A percentile compares a stretch with the other conserved stretches of the same genome.
phyloP scores from a whole-genome alignment of 2,113 vertebrate species.

The Callochromis pleurospilus region DNA sequence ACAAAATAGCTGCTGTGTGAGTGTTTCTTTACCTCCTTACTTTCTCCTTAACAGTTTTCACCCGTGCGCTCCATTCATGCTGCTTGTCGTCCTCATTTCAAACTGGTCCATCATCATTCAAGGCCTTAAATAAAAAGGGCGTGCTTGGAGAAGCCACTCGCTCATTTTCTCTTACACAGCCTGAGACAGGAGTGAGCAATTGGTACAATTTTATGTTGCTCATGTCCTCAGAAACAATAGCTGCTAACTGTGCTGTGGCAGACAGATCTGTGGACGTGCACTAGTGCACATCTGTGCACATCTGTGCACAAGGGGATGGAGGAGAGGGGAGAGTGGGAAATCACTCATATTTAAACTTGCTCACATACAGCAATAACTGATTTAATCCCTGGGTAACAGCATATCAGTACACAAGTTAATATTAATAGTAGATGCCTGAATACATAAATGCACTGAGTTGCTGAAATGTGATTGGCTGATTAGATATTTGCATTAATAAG shows the following conservation, averaged over 20 bases:
- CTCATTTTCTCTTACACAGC: neutral
- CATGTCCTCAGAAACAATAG: neutral
- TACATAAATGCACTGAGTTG: neutral
- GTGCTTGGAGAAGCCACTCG: neutral
- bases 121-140: neutral
- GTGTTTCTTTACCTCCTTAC: neutral
- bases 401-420: neutral
- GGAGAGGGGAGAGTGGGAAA: neutral
- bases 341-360: neutral
- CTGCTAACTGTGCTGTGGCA: neutral
- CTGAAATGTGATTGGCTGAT: neutral
- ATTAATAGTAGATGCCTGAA: neutral
- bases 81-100: neutral
- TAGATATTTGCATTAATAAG: neutral
- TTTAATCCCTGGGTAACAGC: neutral
- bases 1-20: neutral
- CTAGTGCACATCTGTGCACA: neutral
- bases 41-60: neutral
- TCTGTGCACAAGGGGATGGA: neutral
- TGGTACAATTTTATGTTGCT: neutral
- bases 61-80: neutral
- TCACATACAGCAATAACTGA: neutral
- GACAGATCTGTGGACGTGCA: neutral
- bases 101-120: neutral
- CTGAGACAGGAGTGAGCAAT: neutral